Percentiles rank a stretch among this genome's conserved stretches.
Evolutionary conservation across 2,888 invertebrate genomes (phyloP).

Genomic region (Sipha maydis): DNA sequence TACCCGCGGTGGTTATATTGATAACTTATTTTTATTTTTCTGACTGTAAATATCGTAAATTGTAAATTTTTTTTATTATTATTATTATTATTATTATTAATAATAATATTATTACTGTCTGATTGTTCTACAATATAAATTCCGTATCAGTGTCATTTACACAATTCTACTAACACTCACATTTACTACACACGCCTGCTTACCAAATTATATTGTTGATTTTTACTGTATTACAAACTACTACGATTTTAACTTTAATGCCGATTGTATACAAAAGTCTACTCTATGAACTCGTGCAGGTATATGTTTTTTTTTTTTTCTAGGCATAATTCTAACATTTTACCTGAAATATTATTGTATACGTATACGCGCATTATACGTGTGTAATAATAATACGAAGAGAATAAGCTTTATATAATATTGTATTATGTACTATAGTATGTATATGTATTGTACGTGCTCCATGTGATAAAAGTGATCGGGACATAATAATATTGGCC

Average conservation of each 20-base stretch:
- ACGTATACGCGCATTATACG: background rate
- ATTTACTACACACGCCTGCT: slow-evolving; percentile 53
- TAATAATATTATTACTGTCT: too few relatives aligned
- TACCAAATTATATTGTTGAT: slow-evolving; percentile 48
- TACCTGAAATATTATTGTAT: slow-evolving; percentile 41
- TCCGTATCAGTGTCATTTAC: slow-evolving; percentile 25
- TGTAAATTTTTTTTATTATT: slow-evolving; percentile 52
- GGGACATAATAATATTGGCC: background rate
- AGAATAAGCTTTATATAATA: slow-evolving; percentile 29
- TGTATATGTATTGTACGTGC: slow-evolving; percentile 31
- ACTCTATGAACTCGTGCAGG: slow-evolving; percentile 20
- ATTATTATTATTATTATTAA: slow-evolving; percentile 32
- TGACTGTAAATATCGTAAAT: background rate
- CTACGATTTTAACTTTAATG: slow-evolving; percentile 37
- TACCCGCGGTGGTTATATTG: background rate
- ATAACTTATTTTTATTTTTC: slow-evolving; percentile 32
- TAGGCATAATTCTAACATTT: slow-evolving; percentile 41
- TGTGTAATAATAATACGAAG: background rate
- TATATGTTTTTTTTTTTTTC: background rate
- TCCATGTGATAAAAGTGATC: slow-evolving; percentile 48
- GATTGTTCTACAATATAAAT: too few relatives aligned
- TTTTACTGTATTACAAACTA: background rate
- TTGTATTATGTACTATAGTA: background rate
- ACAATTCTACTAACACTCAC: slow-evolving; percentile 20
- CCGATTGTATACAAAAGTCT: slow-evolving; percentile 25